Base-by-base conservation (phyloP, 2,797 vertebrate species). In the Poecilia gillii region DNA sequence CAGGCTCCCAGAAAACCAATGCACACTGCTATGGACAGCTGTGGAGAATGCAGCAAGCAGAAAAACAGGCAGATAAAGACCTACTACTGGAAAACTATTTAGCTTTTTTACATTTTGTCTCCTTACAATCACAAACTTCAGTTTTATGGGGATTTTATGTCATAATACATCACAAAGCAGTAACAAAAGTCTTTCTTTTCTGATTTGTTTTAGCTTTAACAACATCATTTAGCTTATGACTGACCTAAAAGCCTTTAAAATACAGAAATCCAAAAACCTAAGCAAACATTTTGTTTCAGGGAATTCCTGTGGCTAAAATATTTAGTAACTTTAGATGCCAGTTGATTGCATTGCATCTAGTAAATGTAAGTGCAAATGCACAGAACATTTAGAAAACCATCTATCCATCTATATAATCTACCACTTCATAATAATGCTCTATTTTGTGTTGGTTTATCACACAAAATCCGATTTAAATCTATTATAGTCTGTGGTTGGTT, bases 21-120 rank as follows among this genome's bases (percentile, higher is more conserved):
- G 84, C 97, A 98, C 11, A 97, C 96, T 0, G 97, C 96, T 4
- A 97, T 33, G 20, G 97, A 97, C 73, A 97, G 90, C 97, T 97
- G 80, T 41, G 53, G 93, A 95, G 73, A 94, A 76, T 36, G 76
- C 62, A 73, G 36, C 64, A 66, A 73, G 80, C 57, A 85, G 39
- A 71, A 1, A n/a, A 62, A 81, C 13, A 72, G n/a, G 55, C 45
- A 76, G 49, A 51, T 23, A 66, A 79, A 39, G 45, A 13, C 6
- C 64, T 51, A 46, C 12, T 55, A 16, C 16, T 55, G 33, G 39
- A 62, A 62, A 62, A 3, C 25, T 53, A 25, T 73, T 71, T 14
- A 43, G n/a, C 68, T 45, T 71, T 13, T 43, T n/a, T 6, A 43
- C 23, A 45, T 43, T 45, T 70, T n/a, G 36, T n/a, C 41, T 43